Conservation (phyloP, 2,888 invertebrate genomes). For the Pecten maximus region DNA sequence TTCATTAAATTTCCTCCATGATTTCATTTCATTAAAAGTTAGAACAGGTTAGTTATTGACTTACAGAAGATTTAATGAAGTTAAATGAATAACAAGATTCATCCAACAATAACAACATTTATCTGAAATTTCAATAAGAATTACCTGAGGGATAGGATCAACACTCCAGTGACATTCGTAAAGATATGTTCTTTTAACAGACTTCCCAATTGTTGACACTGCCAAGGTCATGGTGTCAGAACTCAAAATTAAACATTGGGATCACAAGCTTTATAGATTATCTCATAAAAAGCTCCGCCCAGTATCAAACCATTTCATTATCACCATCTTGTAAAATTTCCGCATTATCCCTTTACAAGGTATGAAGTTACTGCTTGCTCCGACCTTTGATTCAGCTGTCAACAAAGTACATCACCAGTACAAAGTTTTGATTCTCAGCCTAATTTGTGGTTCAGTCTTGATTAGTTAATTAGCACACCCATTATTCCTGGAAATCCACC, state of each 20-base stretch:
- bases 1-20: too few species aligned
- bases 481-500: neutral
- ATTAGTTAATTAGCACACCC: neutral
- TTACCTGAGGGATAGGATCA: constrained; percentile 9
- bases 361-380: neutral
- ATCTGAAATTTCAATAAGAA: too few species aligned
- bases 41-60: too few species aligned
- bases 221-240: neutral
- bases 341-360: neutral
- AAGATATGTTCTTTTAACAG: neutral
- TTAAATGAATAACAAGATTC: too few species aligned
- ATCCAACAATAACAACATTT: too few species aligned
- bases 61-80: too few species aligned
- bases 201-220: neutral
- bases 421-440: neutral
- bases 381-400: neutral
- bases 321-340: neutral
- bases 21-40: too few species aligned
- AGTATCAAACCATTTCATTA: neutral
- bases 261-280: neutral
- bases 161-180: constrained; percentile 21
- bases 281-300: neutral
- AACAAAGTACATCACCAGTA: neutral
- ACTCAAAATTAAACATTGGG: neutral
- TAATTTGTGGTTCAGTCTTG: neutral